These are phyloP conservation scores for Callocephalon fimbriatum DNA, from an alignment of 2,113 vertebrate genomes.

Conservation along the genomic window DNA sequence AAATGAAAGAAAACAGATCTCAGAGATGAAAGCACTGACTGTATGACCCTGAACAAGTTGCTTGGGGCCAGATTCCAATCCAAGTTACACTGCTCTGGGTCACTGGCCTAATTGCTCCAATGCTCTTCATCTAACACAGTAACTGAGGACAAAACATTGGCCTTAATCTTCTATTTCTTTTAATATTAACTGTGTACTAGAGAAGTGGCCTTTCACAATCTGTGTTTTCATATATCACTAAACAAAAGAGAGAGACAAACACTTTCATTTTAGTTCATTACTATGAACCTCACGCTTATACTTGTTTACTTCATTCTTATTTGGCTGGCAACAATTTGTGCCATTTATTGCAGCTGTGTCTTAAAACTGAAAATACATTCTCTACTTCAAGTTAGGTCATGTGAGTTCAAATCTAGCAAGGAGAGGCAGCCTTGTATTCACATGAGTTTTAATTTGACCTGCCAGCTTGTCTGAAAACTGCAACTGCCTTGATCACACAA, in stretches of 20 bases:
- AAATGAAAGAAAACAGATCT: background rate
- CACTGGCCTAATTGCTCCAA: conserved; percentile 13
- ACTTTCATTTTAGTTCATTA: background rate
- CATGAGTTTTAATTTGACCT: background rate
- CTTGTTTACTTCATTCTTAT: background rate
- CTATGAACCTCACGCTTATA: background rate
- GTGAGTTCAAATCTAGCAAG: background rate
- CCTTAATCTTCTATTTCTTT: background rate
- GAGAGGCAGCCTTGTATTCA: background rate
- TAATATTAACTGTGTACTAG: background rate
- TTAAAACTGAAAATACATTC: background rate
- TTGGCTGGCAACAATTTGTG: background rate
- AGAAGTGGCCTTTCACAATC: background rate
- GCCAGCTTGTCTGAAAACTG: conserved; percentile 15
- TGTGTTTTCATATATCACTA: background rate
- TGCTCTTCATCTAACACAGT: background rate
- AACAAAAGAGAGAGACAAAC: background rate
- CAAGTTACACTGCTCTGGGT: conserved; percentile 15
- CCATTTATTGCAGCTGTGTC: conserved; percentile 8
- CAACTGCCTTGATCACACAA: background rate
- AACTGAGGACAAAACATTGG: background rate
- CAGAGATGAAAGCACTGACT: conserved; percentile 7
- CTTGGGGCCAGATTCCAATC: background rate
- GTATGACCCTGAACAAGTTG: background rate
- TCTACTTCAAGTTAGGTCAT: background rate